Conservation (phyloP, 1,140 invertebrate species). For the Scylla paramamosain region DNA sequence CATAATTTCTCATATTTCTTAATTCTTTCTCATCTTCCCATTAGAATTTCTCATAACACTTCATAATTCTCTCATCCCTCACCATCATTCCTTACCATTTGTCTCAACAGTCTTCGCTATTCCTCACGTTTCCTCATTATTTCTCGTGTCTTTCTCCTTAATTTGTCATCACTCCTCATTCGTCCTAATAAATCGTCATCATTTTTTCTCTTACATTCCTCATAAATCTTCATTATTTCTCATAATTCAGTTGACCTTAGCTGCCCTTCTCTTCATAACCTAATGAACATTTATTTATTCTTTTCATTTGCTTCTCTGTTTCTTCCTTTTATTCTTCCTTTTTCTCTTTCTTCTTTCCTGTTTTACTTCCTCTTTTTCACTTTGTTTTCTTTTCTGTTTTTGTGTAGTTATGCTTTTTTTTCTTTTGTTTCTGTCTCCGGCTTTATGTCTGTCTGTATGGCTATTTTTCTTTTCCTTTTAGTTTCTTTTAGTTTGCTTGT, state of each 20-base stretch:
- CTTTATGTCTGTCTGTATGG: slow-evolving; percentile 28
- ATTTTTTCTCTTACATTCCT: no score
- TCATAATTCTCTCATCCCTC: no score
- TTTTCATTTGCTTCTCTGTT: neutral
- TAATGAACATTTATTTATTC: neutral
- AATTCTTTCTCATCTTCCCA: neutral
- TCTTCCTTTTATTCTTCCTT: neutral
- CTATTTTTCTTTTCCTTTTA: neutral
- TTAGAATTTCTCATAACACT: no score
- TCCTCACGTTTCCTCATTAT: no score
- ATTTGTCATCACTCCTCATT: no score
- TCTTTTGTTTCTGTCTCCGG: neutral
- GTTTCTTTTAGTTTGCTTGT: neutral
- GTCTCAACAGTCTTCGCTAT: no score
- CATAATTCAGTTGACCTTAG: no score
- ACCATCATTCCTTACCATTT: no score
- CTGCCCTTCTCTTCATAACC: neutral
- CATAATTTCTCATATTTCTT: neutral
- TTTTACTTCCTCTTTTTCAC: neutral
- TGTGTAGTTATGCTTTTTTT: neutral
- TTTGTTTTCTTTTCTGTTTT: neutral
- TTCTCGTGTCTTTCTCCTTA: no score
- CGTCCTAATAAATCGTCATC: no score
- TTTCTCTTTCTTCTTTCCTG: neutral
- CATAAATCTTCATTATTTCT: no score